Conservation (phyloP, 2,113 vertebrate species). For the Prinia subflava region DNA sequence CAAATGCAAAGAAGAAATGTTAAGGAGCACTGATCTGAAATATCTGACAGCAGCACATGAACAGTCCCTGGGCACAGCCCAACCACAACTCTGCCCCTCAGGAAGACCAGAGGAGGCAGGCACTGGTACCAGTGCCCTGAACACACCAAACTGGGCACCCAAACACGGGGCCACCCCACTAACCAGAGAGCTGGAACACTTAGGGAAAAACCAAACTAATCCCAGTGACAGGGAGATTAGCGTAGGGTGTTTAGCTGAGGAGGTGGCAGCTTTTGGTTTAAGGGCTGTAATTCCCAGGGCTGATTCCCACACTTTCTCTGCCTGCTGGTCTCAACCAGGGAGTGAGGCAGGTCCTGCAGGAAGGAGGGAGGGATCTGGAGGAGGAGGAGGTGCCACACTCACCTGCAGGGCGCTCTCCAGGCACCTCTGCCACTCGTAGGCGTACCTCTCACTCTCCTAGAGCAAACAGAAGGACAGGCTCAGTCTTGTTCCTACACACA, state of each 20-base stretch:
- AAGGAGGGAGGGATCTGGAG: neutral
- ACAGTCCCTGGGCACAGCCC: neutral
- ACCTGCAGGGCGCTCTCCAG: conserved; percentile 93
- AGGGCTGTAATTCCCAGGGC: neutral
- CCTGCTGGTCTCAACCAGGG: neutral
- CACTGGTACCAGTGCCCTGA: neutral
- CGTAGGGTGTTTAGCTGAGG: neutral
- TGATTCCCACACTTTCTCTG: neutral
- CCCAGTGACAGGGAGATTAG: neutral
- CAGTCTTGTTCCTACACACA: neutral
- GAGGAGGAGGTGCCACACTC: conserved; percentile 13
- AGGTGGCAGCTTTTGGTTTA: neutral
- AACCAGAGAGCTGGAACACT: neutral
- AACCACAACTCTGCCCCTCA: neutral
- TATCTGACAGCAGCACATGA: neutral
- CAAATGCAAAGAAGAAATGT: neutral
- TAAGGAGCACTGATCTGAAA: neutral
- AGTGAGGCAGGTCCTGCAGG: neutral
- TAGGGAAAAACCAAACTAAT: neutral
- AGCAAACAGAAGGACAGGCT: conserved; percentile 18
- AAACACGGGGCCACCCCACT: neutral
- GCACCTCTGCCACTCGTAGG: conserved; percentile 96
- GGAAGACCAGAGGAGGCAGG: neutral
- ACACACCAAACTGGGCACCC: neutral
- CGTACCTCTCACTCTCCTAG: conserved; percentile 96